These are phyloP conservation scores for Drosophila fulvimacula DNA, from an alignment of 2,888 invertebrate genomes.

Conservation along the genomic window DNA sequence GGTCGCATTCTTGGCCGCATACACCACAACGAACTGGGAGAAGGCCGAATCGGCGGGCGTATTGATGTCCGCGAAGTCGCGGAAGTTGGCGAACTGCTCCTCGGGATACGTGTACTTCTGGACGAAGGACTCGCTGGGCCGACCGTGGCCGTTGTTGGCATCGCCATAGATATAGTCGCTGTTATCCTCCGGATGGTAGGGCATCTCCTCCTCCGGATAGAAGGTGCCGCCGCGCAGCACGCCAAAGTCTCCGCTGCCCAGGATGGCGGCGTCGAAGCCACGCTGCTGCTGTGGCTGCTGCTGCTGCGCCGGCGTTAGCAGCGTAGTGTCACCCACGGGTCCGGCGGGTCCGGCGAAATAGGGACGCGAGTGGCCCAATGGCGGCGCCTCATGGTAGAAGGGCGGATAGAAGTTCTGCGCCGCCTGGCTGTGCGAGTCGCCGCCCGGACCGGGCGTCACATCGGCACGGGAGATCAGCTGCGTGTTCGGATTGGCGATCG, in stretches of 20 bases:
- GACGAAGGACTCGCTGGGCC: conserved; percentile 88
- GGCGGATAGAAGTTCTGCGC: conserved; percentile 91
- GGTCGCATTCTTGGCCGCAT: conserved; percentile 92
- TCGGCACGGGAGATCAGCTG: conserved; percentile 67
- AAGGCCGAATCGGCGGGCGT: conserved; percentile 92
- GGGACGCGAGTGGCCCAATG: conserved; percentile 87
- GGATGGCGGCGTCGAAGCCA: conserved; percentile 87
- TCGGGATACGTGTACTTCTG: conserved; percentile 90
- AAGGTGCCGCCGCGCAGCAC: conserved; percentile 95
- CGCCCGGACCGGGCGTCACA: conserved; percentile 25
- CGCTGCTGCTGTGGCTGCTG: conserved; percentile 67
- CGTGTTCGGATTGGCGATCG: conserved; percentile 60
- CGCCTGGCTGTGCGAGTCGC: conserved; percentile 85
- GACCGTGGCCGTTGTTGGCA: conserved; percentile 90
- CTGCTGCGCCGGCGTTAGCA: conserved; percentile 53
- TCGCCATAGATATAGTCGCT: conserved; percentile 86
- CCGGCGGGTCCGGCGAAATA: conserved; percentile 87
- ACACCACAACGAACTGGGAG: conserved; percentile 93
- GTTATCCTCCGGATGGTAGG: conserved; percentile 85
- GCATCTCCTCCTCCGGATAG: conserved; percentile 90
- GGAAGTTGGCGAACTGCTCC: conserved; percentile 95
- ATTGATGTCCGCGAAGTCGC: conserved; percentile 96
- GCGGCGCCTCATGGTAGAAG: conserved; percentile 88
- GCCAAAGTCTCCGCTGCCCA: conserved; percentile 94
- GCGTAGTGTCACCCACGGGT: conserved; percentile 22